phyloP scores from a whole-genome alignment of 2,888 invertebrate species.

The Hedychridium roseum region DNA sequence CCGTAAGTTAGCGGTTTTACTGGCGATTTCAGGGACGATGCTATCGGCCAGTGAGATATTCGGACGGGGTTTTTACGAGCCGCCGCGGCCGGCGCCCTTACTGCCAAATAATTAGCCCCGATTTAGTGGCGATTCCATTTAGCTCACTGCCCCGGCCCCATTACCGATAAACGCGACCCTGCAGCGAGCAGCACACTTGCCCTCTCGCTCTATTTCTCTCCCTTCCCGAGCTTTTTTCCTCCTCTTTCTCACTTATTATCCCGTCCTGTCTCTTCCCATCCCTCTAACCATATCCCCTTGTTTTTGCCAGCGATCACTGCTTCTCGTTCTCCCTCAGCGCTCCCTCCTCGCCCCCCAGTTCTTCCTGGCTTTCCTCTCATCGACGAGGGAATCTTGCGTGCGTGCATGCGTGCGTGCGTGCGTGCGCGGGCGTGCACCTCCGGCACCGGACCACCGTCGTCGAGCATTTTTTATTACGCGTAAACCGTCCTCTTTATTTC shows the following conservation, averaged over 20 bases:
- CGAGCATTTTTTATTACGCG: slow-evolving; percentile 56
- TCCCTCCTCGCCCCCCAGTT: too few species aligned
- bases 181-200: background rate
- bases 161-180: slow-evolving; percentile 36
- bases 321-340: too few species aligned
- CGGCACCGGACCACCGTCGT: slow-evolving; percentile 40
- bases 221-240: too few species aligned
- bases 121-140: slow-evolving; percentile 57
- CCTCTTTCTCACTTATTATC: too few species aligned
- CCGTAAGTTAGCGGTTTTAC: too few species aligned
- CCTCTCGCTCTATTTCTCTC: too few species aligned
- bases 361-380: too few species aligned
- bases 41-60: slow-evolving; percentile 51
- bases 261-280: too few species aligned
- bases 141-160: slow-evolving; percentile 32
- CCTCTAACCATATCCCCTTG: too few species aligned
- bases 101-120: slow-evolving; percentile 61
- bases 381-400: background rate
- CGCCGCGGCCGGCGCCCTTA: slow-evolving; percentile 47
- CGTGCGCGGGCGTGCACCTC: slow-evolving; percentile 26
- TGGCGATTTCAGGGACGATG: slow-evolving; percentile 44
- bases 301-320: too few species aligned
- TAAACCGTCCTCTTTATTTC: slow-evolving; percentile 59
- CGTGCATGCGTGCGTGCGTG: slow-evolving; percentile 21
- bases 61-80: slow-evolving; percentile 48